Evolutionary conservation across 2,113 vertebrate species (phyloP), one percentile per base, ranked within the genome.

Genomic region (Lepidothrix coronata): DNA sequence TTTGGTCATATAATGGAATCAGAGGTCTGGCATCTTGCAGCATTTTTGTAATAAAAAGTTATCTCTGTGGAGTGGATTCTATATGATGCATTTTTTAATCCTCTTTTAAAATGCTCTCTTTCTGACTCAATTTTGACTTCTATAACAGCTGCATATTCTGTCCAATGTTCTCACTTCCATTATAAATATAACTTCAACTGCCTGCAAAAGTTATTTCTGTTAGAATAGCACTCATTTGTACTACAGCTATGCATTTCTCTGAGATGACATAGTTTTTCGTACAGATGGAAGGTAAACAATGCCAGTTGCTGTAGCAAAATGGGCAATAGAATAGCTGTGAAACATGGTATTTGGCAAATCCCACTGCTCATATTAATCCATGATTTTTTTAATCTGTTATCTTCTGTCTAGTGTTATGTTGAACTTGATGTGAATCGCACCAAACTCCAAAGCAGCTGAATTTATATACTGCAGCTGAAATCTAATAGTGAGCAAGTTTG

Each of bases 281-380:
- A 44, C 57, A 74, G 76, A 58, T 86, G 24, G 65, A 87, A 72
- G 20, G 20, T 81, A 91, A 93, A 93, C 51, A 87, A 59, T 88
- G 79, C 79, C 73, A 84, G n/a, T 92, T 91, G 37, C 80, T 85
- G n/a, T 70, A 78, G 39, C 79, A 91, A 92, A 94, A 88, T 62
- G 55, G 54, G 88, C 76, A 71, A 19, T 48, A 63, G 39, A 85
- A 67, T 54, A 92, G 52, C 73, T 93, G 80, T 0, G 2, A 78
- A 93, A 86, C 15, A 25, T 22, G 33, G 18, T 72, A 65, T 75
- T 81, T 92, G 61, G 33, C 72, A 93, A 84, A 91, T 77, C 19
- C 33, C 30, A 25, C 21, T 6, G 24, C 88, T 86, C 25, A 66
- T n/a, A 48, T 85, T 59, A 83, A 88, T 72, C 28, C 1, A 1